Base-by-base conservation (phyloP, 2,888 invertebrate species). In the Scaptomyza flava region DNA sequence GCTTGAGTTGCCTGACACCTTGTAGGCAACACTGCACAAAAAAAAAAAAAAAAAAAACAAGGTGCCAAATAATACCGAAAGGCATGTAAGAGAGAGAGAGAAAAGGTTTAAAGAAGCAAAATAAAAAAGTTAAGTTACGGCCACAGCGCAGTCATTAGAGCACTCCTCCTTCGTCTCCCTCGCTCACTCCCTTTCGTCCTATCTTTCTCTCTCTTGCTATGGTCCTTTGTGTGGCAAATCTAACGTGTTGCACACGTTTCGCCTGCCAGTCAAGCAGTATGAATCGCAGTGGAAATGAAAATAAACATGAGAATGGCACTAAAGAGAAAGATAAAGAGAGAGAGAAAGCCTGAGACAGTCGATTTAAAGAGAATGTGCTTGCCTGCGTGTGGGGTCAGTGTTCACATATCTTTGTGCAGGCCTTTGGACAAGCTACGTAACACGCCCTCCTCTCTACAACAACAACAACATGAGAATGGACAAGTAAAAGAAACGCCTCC, bases 161-260 rank as follows among this genome's bases (percentile, higher is more conserved):
- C 36, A 54, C 20, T 23, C 31, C 6, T 45, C n/a, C n/a, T 41
- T 46, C 12, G 7, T 2, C 30, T 3, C 6, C 33, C 14, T 23
- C 20, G 8, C 14, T 30, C 9, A 2, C 45, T 17, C 8, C 11
- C 17, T 11, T 23, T 38, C 11, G n/a, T n/a, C n/a, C n/a, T n/a
- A n/a, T n/a, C 38, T 45, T 45, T 8, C 27, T 47, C 33, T 20
- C 17, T n/a, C 30, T n/a, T n/a, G 17, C 5, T 9, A 41, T 45
- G 3, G 14, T 27, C 36, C 45, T 27, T 5, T 27, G 27, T n/a
- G 33, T 46, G 45, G 58, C 45, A 58, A 36, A 68, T 56, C 36
- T 80, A 82, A 82, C 81, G 81, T 82, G 81, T 85, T 82, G 81
- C 81, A 85, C 81, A 82, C 81, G 82, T 85, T 77, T 58, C 69